These are phyloP conservation scores for Lordiphosa collinella DNA, from an alignment of 1,140 invertebrate genomes.

Conservation along the genomic window DNA sequence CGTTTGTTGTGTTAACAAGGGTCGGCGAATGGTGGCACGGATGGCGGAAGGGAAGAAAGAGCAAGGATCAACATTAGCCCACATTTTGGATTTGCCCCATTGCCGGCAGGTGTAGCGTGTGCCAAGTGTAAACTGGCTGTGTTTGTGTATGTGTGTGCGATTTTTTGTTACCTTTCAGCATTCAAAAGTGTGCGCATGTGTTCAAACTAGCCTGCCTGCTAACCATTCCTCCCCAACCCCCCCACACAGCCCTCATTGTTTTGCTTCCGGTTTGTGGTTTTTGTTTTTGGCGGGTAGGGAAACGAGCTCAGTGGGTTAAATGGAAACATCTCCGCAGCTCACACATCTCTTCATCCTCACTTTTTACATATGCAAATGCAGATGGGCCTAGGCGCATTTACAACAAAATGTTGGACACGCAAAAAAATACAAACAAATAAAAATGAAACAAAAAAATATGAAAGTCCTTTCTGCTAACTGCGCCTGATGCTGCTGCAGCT, in stretches of 20 bases:
- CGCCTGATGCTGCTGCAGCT: conserved; percentile 30
- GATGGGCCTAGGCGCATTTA: conserved; percentile 36
- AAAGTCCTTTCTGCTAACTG: conserved; percentile 7
- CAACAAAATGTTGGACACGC: conserved; percentile 38
- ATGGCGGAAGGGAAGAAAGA: background rate
- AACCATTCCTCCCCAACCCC: background rate
- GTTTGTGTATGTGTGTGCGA: conserved; percentile 1
- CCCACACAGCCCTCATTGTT: conserved; percentile 23
- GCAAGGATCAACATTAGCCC: conserved; percentile 39
- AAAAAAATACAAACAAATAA: conserved; percentile 26
- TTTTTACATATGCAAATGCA: conserved; percentile 46
- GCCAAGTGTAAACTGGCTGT: conserved; percentile 17
- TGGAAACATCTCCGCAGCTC: conserved; percentile 47
- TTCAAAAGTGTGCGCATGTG: conserved; percentile 32
- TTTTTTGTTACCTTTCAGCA: conserved; percentile 33
- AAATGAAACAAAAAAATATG: conserved; percentile 9
- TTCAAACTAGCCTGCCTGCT: background rate
- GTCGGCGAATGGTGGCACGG: background rate
- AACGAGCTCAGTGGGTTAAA: conserved; percentile 71
- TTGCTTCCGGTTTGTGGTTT: conserved; percentile 53
- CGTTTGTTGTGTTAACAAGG: conserved; percentile 50
- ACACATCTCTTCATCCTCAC: conserved; percentile 1
- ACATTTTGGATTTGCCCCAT: conserved; percentile 32
- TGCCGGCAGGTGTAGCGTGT: conserved; percentile 38
- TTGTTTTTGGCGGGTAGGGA: conserved; percentile 36